A percentile compares a stretch with the other conserved stretches of the same genome.
Conservation (phyloP, 2,888 invertebrate genomes). For the Rhimphoctona megacephalus region DNA sequence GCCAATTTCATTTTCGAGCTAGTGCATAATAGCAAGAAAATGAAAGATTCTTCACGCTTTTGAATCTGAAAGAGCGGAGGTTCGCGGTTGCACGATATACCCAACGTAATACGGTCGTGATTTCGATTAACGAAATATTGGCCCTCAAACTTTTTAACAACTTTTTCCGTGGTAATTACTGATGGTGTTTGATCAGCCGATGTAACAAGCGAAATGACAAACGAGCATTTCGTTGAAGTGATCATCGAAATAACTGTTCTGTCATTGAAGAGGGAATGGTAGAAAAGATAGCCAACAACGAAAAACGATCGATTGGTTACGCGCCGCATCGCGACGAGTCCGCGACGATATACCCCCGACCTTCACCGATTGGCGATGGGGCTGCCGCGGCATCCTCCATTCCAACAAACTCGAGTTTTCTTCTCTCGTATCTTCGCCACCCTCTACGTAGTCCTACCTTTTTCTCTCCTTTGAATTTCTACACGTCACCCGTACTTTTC, state of each 20-base stretch:
- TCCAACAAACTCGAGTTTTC: conserved; percentile 30
- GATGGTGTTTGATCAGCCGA: background rate
- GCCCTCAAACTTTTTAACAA: background rate
- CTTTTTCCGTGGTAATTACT: background rate
- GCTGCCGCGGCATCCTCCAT: conserved; percentile 4
- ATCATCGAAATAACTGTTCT: background rate
- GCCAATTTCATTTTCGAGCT: background rate
- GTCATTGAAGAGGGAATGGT: background rate
- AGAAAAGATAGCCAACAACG: background rate
- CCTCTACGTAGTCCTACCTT: background rate
- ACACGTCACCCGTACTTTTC: conserved; percentile 15
- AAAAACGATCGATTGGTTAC: conserved; percentile 13
- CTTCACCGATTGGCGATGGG: conserved; percentile 8
- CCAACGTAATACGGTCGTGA: background rate
- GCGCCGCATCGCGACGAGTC: conserved; percentile 6
- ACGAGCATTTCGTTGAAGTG: background rate
- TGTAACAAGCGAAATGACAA: background rate
- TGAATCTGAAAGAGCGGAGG: background rate
- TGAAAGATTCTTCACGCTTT: background rate
- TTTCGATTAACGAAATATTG: background rate
- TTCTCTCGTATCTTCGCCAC: background rate
- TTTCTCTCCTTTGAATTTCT: conserved; percentile 1
- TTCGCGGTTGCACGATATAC: background rate
- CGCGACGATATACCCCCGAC: background rate
- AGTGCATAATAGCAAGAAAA: background rate